Percentiles rank a stretch among this genome's conserved stretches.
These are phyloP conservation scores for Drosophila pegasa DNA, from an alignment of 2,888 invertebrate genomes.

Conservation along the genomic window DNA sequence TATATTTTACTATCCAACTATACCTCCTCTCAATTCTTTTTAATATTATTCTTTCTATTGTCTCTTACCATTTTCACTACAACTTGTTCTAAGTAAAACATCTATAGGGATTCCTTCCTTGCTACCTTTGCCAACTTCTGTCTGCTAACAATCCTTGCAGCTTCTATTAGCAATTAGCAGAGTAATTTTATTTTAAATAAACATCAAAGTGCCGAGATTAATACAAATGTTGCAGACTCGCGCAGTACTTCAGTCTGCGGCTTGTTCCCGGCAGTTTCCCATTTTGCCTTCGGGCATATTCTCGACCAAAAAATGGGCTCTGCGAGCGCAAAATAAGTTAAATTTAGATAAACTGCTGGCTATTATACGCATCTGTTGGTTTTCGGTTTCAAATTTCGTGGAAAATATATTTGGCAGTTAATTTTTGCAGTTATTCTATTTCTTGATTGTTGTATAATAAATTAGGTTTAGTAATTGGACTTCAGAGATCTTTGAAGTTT, in stretches of 20 bases:
- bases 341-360: slow-evolving; percentile 31
- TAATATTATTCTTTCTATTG: too few species aligned
- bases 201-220: slow-evolving; percentile 1
- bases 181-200: neutral
- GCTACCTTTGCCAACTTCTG: too few species aligned
- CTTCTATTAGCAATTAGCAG: neutral
- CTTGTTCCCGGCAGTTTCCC: neutral
- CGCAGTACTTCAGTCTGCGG: neutral
- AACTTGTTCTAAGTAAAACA: too few species aligned
- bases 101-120: too few species aligned
- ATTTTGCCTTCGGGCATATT: slow-evolving; percentile 33
- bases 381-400: slow-evolving; percentile 7
- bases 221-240: neutral
- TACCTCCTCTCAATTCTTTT: too few species aligned
- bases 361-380: slow-evolving; percentile 17
- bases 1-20: too few species aligned
- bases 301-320: neutral
- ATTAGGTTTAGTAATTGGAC: neutral
- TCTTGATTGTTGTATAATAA: neutral
- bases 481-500: neutral
- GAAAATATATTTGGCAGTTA: neutral
- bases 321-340: slow-evolving; percentile 43
- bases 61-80: too few species aligned
- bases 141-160: neutral
- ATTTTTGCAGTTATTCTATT: neutral